Conservation (phyloP, 92 coral and sea anemone genomes). For the Bergia sp. region DNA sequence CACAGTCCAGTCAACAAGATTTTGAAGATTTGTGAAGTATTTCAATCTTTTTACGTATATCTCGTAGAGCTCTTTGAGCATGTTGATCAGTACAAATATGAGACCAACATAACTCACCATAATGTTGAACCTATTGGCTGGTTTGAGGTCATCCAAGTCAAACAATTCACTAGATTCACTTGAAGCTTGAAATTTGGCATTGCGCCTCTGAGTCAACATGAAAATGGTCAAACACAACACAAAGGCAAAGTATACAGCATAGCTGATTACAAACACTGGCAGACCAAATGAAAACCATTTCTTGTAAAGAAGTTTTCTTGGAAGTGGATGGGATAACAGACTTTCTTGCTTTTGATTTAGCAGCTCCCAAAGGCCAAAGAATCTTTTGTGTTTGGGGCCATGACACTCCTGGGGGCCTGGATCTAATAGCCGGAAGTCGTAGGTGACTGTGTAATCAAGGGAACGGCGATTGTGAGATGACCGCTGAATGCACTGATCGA, state of each 20-base stretch:
- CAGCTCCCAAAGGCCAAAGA: conserved; percentile 71
- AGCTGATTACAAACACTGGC: conserved; percentile 60
- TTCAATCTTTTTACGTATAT: conserved; percentile 44
- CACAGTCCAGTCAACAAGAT: conserved; percentile 67
- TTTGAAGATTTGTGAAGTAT: conserved; percentile 62
- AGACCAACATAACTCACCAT: conserved; percentile 50
- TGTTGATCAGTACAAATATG: conserved; percentile 54
- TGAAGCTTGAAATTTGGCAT: conserved; percentile 1
- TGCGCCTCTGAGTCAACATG: conserved; percentile 62
- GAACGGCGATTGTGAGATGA: conserved; percentile 53
- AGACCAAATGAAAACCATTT: conserved; percentile 83
- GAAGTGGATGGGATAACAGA: conserved; percentile 75
- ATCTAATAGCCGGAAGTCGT: conserved; percentile 83
- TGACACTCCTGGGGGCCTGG: conserved; percentile 69
- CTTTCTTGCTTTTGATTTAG: conserved; percentile 63
- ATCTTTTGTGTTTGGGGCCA: conserved; percentile 48
- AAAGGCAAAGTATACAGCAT: conserved; percentile 54
- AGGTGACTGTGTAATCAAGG: conserved; percentile 62
- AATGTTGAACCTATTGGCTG: conserved; percentile 31
- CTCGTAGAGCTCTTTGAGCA: conserved; percentile 70
- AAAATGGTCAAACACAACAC: conserved; percentile 62
- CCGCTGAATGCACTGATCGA: conserved; percentile 82
- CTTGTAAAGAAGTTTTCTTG: conserved; percentile 62
- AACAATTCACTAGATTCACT: too few relatives aligned
- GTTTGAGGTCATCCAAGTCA: conserved; percentile 25